Evolutionary conservation across 2,113 vertebrate genomes (phyloP).

Genomic region (Ceratotherium simum): DNA sequence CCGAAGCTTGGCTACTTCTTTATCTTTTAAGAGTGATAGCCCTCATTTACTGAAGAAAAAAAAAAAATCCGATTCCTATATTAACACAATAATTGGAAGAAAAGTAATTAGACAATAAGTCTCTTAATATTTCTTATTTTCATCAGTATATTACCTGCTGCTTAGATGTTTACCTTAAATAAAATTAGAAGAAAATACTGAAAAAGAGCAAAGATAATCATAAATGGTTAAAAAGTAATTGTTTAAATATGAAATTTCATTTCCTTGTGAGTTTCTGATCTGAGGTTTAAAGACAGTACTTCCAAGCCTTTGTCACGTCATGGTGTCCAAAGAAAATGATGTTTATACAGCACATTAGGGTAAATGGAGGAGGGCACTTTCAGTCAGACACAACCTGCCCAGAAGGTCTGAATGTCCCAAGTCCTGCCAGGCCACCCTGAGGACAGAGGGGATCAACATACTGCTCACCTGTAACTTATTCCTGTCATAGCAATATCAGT

Average conservation of each 20-base stretch:
- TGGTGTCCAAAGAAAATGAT: constrained; percentile 10
- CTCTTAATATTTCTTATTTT: constrained; percentile 41
- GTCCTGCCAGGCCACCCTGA: neutral
- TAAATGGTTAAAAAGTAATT: constrained; percentile 45
- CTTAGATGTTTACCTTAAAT: constrained; percentile 36
- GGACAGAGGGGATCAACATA: neutral
- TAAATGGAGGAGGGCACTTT: neutral
- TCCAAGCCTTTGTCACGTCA: neutral
- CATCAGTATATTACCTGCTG: constrained; percentile 1
- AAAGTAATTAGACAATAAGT: neutral
- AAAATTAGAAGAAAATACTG: constrained; percentile 34
- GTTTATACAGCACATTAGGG: neutral
- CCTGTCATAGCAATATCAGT: neutral
- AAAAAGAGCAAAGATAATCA: constrained; percentile 43
- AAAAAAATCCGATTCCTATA: neutral
- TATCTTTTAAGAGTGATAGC: neutral
- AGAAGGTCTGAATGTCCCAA: neutral
- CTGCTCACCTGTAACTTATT: constrained; percentile 33
- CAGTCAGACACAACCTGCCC: neutral
- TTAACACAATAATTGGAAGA: constrained; percentile 44
- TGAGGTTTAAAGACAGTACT: constrained; percentile 37
- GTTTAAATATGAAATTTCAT: constrained; percentile 46
- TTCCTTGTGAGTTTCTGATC: constrained; percentile 53
- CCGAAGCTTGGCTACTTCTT: neutral
- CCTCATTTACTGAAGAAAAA: neutral